phyloP scores from a whole-genome alignment of 2,113 vertebrate species.

The Pipa parva region DNA sequence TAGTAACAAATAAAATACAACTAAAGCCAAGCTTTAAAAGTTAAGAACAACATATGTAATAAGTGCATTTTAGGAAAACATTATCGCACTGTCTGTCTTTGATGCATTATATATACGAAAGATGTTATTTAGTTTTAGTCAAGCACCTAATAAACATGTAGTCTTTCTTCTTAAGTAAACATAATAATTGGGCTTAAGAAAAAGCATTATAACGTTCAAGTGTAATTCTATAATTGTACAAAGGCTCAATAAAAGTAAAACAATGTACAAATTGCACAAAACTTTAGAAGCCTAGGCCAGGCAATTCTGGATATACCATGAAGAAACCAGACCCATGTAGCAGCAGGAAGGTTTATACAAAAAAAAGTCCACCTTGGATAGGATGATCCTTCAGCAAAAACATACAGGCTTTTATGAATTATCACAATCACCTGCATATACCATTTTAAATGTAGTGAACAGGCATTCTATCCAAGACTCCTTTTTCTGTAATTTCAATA shows the following conservation, averaged over 20 bases:
- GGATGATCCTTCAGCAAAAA: background rate
- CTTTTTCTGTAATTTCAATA: background rate
- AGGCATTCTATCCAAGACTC: background rate
- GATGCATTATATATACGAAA: background rate
- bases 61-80: background rate
- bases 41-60: background rate
- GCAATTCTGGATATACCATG: background rate
- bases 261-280: slow-evolving; percentile 2
- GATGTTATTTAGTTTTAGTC: background rate
- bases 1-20: background rate
- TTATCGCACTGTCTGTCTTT: background rate
- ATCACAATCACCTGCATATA: background rate
- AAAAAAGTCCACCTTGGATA: background rate
- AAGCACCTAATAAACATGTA: background rate
- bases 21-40: too few species aligned
- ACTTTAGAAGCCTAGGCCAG: background rate
- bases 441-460: background rate
- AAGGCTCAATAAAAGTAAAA: background rate
- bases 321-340: background rate
- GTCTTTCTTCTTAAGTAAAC: background rate
- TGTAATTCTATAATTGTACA: background rate
- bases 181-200: background rate
- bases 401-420: background rate
- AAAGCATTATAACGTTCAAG: background rate
- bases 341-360: background rate